Percentiles rank a stretch among this genome's conserved stretches.
These are phyloP conservation scores for Rhingia campestris DNA, from an alignment of 2,888 invertebrate genomes.

Conservation along the genomic window DNA sequence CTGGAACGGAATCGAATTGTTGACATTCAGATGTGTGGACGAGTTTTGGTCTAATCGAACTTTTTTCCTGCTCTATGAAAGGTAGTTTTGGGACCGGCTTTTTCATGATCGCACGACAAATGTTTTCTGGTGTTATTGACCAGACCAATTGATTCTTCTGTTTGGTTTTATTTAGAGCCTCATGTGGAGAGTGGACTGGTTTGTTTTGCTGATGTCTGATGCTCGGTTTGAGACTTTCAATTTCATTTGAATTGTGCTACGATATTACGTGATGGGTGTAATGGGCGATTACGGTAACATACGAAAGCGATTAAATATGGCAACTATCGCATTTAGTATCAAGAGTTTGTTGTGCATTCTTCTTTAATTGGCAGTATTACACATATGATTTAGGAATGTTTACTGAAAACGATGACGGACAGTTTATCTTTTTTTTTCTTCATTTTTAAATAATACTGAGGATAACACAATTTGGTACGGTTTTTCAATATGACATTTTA, in stretches of 20 bases:
- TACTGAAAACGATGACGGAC: not conserved
- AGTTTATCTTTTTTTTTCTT: too few relatives aligned
- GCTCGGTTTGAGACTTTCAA: constrained; percentile 19
- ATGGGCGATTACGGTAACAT: constrained; percentile 9
- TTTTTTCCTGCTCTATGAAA: not conserved
- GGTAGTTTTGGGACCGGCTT: not conserved
- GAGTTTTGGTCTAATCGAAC: constrained; percentile 4
- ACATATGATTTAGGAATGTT: not conserved
- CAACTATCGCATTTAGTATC: not conserved
- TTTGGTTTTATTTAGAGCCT: not conserved
- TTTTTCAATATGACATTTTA: too few relatives aligned
- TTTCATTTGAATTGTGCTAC: constrained; percentile 11
- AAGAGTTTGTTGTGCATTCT: not conserved
- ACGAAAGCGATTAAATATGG: not conserved
- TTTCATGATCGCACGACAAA: not conserved
- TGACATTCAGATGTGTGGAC: constrained; percentile 35
- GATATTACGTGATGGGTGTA: not conserved
- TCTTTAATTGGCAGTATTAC: not conserved
- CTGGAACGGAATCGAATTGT: constrained; percentile 24
- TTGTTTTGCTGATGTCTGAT: constrained; percentile 4
- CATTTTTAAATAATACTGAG: too few relatives aligned
- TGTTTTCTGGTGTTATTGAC: constrained; percentile 16
- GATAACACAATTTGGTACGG: too few relatives aligned
- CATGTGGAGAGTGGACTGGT: constrained; percentile 8
- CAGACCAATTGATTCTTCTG: constrained; percentile 2